Evolutionary conservation across 2,888 invertebrate species (phyloP).

Genomic region (Polymixis flavicincta): DNA sequence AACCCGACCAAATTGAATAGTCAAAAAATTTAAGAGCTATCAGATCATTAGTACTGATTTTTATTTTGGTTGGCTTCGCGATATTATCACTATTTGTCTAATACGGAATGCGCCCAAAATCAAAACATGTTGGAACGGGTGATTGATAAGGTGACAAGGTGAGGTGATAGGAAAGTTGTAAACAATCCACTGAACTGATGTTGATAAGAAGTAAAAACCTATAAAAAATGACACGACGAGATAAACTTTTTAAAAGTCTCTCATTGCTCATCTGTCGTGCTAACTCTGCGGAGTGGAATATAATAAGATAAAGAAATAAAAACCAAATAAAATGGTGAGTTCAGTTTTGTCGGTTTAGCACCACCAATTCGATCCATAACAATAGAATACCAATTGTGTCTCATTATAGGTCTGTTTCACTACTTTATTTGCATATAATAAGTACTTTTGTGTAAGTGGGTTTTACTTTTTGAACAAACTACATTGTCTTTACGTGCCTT

Average conservation of each 20-base stretch:
- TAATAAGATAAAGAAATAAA: slow-evolving; percentile 31
- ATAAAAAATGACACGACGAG: slow-evolving; percentile 19
- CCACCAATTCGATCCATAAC: too few relatives aligned
- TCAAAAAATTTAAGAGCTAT: too few relatives aligned
- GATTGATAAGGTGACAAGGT: too few relatives aligned
- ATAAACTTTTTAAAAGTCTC: slow-evolving; percentile 20
- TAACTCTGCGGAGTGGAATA: slow-evolving; percentile 7
- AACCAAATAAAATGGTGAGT: slow-evolving; percentile 64
- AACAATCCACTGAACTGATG: slow-evolving; percentile 39
- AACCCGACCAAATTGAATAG: too few relatives aligned
- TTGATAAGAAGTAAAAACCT: slow-evolving; percentile 38
- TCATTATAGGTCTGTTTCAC: too few relatives aligned
- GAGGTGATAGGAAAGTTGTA: slow-evolving; percentile 45
- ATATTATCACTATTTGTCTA: too few relatives aligned
- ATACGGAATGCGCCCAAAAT: too few relatives aligned
- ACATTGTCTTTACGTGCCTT: background rate
- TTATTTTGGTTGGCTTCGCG: too few relatives aligned
- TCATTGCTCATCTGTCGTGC: slow-evolving; percentile 47
- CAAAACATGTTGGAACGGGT: slow-evolving; percentile 20
- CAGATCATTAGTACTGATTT: too few relatives aligned
- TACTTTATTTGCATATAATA: background rate
- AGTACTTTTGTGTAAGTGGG: too few relatives aligned
- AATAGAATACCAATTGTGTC: too few relatives aligned
- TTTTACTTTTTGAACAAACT: background rate
- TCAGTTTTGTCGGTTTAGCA: too few relatives aligned